These are phyloP conservation scores for Silurus aristotelis DNA, from an alignment of 2,797 vertebrate genomes.

Conservation along the genomic window DNA sequence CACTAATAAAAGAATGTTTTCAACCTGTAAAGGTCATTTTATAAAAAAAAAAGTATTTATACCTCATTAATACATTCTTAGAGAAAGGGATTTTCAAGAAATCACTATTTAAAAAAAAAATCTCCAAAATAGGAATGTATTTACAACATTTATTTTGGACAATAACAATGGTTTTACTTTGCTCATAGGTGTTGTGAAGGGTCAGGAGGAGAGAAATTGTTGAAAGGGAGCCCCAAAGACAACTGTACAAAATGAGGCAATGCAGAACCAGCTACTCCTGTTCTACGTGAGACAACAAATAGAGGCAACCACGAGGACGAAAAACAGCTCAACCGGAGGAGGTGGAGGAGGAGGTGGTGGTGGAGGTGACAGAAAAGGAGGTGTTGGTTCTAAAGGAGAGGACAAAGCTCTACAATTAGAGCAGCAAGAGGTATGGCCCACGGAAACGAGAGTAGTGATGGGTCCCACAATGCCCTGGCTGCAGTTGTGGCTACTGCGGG, in stretches of 20 bases:
- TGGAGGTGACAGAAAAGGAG: constrained; percentile 55
- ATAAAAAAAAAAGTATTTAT: background rate
- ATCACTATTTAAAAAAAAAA: background rate
- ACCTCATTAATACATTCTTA: background rate
- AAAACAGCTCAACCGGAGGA: constrained; percentile 62
- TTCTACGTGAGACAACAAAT: constrained; percentile 66
- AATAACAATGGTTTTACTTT: constrained; percentile 48
- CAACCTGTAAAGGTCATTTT: background rate
- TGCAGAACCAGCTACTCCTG: constrained; percentile 66
- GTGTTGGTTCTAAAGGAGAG: constrained; percentile 57
- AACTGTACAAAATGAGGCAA: constrained; percentile 67
- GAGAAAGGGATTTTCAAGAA: background rate
- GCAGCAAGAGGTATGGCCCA: constrained; percentile 69
- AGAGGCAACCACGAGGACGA: constrained; percentile 73
- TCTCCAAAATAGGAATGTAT: background rate
- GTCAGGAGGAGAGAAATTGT: constrained; percentile 45
- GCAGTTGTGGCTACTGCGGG: constrained; percentile 66
- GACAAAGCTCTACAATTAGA: constrained; percentile 57
- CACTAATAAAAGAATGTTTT: constrained; percentile 13
- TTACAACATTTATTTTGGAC: background rate
- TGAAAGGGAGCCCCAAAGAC: constrained; percentile 50
- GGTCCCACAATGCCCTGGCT: constrained; percentile 67
- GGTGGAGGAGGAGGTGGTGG: constrained; percentile 65
- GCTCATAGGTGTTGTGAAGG: constrained; percentile 56
- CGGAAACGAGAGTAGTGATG: constrained; percentile 74